phyloP scores from a whole-genome alignment of 2,113 vertebrate species.

The Cynopterus brachyotis region DNA sequence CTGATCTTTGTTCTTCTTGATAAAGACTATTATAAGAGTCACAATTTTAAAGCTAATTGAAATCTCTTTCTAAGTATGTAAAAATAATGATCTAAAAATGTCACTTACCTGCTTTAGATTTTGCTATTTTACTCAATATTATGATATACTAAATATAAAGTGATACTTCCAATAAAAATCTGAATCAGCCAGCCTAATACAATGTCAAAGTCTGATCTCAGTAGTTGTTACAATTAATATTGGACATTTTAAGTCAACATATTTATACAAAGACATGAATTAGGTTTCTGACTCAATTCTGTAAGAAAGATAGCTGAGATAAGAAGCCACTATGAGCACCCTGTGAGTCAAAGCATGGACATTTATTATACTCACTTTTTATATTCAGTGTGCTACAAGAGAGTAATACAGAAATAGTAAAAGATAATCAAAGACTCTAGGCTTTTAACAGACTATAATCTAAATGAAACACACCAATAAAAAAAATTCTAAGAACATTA shows the following conservation, averaged over 20 bases:
- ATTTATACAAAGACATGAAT: background rate
- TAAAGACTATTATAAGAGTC: background rate
- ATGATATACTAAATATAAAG: constrained; percentile 33
- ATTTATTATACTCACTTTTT: background rate
- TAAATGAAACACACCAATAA: background rate
- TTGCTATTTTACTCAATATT: constrained; percentile 2
- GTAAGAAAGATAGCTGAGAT: background rate
- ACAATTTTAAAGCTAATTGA: background rate
- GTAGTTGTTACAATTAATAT: background rate
- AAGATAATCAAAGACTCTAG: background rate
- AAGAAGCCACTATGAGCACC: background rate
- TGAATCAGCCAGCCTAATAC: background rate
- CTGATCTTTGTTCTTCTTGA: background rate
- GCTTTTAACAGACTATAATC: background rate
- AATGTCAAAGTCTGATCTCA: background rate
- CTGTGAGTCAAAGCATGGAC: background rate
- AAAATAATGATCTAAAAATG: constrained; percentile 48
- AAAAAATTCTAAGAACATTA: background rate
- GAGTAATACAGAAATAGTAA: background rate
- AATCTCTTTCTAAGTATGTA: background rate
- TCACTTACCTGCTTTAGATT: background rate
- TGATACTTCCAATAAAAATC: background rate
- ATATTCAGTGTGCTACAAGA: background rate
- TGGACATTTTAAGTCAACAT: background rate
- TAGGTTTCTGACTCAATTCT: constrained; percentile 31